Percentiles rank a stretch among this genome's conserved stretches.
phyloP scores from a whole-genome alignment of 2,888 invertebrate species.

The Chloromyia formosa region DNA sequence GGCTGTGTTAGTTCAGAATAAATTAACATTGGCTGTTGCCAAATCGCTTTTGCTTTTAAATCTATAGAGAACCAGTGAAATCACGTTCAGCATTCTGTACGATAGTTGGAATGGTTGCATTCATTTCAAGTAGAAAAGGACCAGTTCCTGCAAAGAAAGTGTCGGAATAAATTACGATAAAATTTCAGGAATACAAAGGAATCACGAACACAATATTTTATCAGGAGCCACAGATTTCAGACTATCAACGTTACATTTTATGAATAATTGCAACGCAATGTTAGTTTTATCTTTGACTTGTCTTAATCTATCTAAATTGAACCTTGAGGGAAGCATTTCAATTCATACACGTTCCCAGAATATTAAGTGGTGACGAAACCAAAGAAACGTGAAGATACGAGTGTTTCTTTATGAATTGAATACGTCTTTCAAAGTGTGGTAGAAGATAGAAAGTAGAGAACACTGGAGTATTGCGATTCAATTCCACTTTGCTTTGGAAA shows the following conservation, averaged over 20 bases:
- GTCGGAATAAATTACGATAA: not conserved
- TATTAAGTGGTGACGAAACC: not conserved
- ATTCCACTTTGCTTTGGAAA: too few species aligned
- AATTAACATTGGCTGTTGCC: not conserved
- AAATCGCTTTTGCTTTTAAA: not conserved
- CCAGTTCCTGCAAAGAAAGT: not conserved
- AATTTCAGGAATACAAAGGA: not conserved
- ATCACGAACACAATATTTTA: not conserved
- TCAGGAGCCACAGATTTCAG: not conserved
- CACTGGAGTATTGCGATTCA: too few species aligned
- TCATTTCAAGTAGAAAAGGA: not conserved
- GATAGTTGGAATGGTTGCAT: not conserved
- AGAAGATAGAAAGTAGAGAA: too few species aligned
- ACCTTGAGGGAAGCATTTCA: not conserved
- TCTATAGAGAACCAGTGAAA: not conserved
- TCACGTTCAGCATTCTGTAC: not conserved
- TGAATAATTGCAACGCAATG: not conserved
- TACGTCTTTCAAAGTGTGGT: too few species aligned
- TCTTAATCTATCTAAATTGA: slow-evolving; percentile 3
- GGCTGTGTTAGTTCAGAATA: not conserved
- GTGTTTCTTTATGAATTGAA: not conserved
- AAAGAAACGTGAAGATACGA: not conserved
- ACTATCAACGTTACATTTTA: not conserved
- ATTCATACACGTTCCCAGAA: not conserved
- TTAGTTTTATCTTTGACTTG: not conserved